Percentiles rank a stretch among this genome's conserved stretches.
Evolutionary conservation across 2,113 vertebrate species (phyloP).

Genomic region (Ctenodactylus gundi): DNA sequence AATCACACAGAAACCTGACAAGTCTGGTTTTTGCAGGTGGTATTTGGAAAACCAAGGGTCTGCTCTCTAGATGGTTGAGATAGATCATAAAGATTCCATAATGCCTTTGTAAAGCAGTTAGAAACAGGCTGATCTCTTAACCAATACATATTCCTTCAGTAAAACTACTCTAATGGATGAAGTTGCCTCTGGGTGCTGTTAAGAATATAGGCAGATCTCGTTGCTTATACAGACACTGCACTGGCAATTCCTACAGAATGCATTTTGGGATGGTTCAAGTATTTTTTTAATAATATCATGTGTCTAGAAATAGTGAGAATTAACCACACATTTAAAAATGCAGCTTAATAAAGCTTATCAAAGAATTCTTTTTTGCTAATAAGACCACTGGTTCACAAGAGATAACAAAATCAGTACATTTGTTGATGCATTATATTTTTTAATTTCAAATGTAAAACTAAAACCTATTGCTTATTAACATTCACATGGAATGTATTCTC

Average conservation of each 20-base stretch:
- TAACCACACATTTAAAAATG: constrained; percentile 45
- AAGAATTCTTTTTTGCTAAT: constrained; percentile 45
- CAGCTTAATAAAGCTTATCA: constrained; percentile 39
- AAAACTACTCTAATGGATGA: constrained; percentile 45
- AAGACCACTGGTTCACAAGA: constrained; percentile 29
- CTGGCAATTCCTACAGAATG: not conserved
- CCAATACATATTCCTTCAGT: not conserved
- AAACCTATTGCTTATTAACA: not conserved
- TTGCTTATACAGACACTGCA: not conserved
- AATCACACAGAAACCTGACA: constrained; percentile 22
- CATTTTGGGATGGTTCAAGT: not conserved
- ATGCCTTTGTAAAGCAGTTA: constrained; percentile 39
- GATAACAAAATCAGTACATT: constrained; percentile 3
- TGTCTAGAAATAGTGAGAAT: constrained; percentile 52
- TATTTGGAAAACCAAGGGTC: not conserved
- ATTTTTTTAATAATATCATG: not conserved
- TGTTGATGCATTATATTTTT: not conserved
- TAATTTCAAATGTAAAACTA: constrained; percentile 50
- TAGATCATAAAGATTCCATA: constrained; percentile 44
- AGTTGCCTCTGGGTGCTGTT: constrained; percentile 2
- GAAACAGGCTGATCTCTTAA: constrained; percentile 5
- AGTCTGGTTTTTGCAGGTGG: not conserved
- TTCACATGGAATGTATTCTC: not conserved
- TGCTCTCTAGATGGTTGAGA: constrained; percentile 33
- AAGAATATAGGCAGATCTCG: constrained; percentile 12